phyloP scores from a whole-genome alignment of 2,113 vertebrate species.

The Rhea pennata region DNA sequence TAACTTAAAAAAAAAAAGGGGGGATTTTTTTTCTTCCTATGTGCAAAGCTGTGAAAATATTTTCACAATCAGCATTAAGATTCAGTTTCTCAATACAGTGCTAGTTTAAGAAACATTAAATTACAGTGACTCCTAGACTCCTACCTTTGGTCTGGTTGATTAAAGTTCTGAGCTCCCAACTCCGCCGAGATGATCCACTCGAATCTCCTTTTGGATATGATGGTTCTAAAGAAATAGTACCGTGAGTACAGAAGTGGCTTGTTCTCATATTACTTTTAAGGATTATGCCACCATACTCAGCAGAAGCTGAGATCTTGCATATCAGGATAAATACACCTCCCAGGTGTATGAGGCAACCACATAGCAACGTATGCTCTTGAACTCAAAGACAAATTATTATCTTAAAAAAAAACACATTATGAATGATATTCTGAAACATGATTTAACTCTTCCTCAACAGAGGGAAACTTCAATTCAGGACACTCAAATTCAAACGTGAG shows the following conservation, averaged over 20 bases:
- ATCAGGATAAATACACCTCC: neutral
- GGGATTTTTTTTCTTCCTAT: neutral
- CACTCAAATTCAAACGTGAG: neutral
- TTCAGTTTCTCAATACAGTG: neutral
- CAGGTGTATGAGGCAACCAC: neutral
- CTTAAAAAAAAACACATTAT: neutral
- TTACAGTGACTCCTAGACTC: neutral
- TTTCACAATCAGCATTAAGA: neutral
- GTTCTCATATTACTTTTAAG: neutral
- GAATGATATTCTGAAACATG: neutral
- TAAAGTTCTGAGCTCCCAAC: constrained; percentile 95
- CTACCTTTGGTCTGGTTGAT: constrained; percentile 93
- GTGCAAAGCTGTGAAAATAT: neutral
- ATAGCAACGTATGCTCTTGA: neutral
- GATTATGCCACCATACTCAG: neutral
- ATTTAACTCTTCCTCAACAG: neutral
- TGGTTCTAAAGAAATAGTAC: constrained; percentile 81
- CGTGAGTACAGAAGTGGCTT: neutral
- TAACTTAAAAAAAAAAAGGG: too few species aligned
- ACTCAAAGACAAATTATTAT: neutral
- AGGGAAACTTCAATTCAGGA: neutral
- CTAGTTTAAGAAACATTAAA: neutral
- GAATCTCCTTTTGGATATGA: constrained; percentile 90
- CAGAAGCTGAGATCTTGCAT: neutral
- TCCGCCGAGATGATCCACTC: constrained; percentile 81